Evolutionary conservation across 2,888 invertebrate genomes (phyloP).

Genomic region (Temnothorax rugatulus): DNA sequence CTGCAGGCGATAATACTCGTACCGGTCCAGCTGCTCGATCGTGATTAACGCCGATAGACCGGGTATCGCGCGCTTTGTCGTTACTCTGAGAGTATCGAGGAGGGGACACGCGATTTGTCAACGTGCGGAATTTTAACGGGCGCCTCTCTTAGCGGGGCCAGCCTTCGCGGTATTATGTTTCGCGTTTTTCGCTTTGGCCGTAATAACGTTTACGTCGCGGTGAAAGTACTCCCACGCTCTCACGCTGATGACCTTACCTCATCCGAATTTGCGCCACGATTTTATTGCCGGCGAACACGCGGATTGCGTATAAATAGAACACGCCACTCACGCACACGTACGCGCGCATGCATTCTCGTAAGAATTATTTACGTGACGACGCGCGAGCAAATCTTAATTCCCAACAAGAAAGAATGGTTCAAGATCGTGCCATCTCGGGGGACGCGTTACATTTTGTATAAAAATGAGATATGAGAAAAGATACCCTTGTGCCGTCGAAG

Average conservation of each 20-base stretch:
- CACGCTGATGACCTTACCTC: slow-evolving; percentile 64
- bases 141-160: slow-evolving; percentile 33
- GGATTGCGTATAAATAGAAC: slow-evolving; percentile 60
- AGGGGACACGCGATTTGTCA: slow-evolving; percentile 64
- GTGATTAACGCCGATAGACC: slow-evolving; percentile 19
- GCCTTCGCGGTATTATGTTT: slow-evolving; percentile 65
- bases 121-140: slow-evolving; percentile 70
- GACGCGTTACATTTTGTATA: slow-evolving; percentile 4
- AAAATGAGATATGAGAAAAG: slow-evolving; percentile 19
- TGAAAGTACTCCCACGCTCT: slow-evolving; percentile 75
- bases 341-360: slow-evolving; percentile 16
- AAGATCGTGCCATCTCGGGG: neutral
- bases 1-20: neutral
- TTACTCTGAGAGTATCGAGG: neutral
- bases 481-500: neutral
- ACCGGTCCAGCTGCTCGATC: slow-evolving; percentile 22
- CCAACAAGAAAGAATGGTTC: neutral
- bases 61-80: slow-evolving; percentile 25
- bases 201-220: slow-evolving; percentile 67
- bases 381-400: slow-evolving; percentile 45
- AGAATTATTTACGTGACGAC: slow-evolving; percentile 53
- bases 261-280: slow-evolving; percentile 71
- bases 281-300: slow-evolving; percentile 62
- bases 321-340: slow-evolving; percentile 27
- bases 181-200: slow-evolving; percentile 57